Evolutionary conservation across 2,888 invertebrate species (phyloP).

Genomic region (Heliothis peltigera): DNA sequence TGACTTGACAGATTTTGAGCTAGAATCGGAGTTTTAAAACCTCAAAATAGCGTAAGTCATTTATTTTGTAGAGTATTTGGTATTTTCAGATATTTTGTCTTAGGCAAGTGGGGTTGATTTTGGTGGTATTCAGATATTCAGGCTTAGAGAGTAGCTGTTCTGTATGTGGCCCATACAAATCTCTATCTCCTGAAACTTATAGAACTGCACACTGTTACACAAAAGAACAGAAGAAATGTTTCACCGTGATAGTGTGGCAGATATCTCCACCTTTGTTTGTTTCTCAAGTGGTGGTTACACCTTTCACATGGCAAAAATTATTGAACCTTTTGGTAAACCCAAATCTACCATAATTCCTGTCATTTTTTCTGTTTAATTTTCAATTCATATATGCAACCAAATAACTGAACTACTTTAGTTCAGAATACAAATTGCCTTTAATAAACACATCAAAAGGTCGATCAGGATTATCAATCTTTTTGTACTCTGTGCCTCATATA

Average conservation of each 20-base stretch:
- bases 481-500: neutral
- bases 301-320: neutral
- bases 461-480: neutral
- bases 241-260: neutral
- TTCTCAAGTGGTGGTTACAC: neutral
- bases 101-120: neutral
- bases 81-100: conserved; percentile 12
- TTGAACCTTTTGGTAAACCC: neutral
- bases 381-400: too few species aligned
- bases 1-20: conserved; percentile 53
- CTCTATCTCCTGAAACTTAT: neutral
- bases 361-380: too few species aligned
- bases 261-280: neutral
- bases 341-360: neutral
- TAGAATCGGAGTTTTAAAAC: conserved; percentile 19
- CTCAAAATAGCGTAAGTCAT: conserved; percentile 29
- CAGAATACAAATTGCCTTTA: neutral
- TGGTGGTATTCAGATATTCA: conserved; percentile 9
- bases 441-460: neutral
- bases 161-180: neutral
- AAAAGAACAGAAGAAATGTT: conserved; percentile 7
- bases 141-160: neutral
- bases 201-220: neutral
- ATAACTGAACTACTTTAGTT: conserved; percentile 13
- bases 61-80: conserved; percentile 25